These are phyloP conservation scores for Sinella curviseta DNA, from an alignment of 1,140 invertebrate genomes.

Conservation along the genomic window DNA sequence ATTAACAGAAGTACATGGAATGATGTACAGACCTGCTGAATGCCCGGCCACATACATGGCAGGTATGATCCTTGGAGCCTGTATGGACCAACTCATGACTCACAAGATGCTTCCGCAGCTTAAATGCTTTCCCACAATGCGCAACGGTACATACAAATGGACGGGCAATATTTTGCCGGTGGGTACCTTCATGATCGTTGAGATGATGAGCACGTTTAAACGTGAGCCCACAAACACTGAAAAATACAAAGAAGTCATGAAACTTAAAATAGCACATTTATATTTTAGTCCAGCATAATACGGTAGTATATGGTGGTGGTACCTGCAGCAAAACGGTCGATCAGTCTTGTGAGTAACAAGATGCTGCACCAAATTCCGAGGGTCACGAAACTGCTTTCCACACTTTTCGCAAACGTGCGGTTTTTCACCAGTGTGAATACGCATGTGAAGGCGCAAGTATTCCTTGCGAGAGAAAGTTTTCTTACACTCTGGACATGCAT, in stretches of 20 bases:
- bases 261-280: not conserved
- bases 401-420: not conserved
- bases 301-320: not conserved
- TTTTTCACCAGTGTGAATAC: not conserved
- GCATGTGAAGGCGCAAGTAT: not conserved
- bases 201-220: conserved; percentile 19
- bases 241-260: not conserved
- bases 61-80: not conserved
- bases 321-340: conserved; percentile 16
- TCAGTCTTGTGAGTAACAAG: conserved; percentile 1
- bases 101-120: not conserved
- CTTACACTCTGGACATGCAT: not conserved
- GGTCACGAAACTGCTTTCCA: not conserved
- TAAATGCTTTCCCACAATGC: not conserved
- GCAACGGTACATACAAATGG: not conserved
- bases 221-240: conserved; percentile 1
- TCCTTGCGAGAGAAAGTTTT: not conserved
- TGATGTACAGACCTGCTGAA: no score
- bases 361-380: conserved; percentile 1
- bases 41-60: not conserved
- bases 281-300: not conserved
- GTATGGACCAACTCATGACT: conserved; percentile 13
- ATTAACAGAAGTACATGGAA: no score
- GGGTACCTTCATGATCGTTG: not conserved
- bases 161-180: not conserved